Evolutionary conservation across 2,888 invertebrate species (phyloP).

Genomic region (Ornithoptera alexandrae): DNA sequence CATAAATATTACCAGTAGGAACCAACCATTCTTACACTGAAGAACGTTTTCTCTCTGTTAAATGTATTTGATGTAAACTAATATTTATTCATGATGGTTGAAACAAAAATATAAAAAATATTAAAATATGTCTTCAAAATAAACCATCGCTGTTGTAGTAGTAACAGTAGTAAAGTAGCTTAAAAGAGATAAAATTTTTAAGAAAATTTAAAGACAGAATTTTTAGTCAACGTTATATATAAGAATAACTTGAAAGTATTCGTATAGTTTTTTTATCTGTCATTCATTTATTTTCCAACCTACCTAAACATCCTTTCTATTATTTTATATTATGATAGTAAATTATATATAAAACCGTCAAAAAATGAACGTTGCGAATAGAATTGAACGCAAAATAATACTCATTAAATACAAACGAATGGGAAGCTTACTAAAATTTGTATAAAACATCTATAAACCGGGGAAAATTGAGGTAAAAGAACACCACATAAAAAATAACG

Average conservation of each 20-base stretch:
- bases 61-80: not conserved
- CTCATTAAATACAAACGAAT: constrained; percentile 37
- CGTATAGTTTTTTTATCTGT: no score
- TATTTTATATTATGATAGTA: not conserved
- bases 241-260: no score
- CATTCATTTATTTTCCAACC: no score
- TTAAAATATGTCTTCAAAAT: no score
- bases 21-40: not conserved
- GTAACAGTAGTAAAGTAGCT: no score
- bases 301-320: not conserved
- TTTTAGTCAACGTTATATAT: no score
- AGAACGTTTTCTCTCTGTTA: not conserved
- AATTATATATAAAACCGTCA: not conserved
- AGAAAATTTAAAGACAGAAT: no score
- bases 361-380: constrained; percentile 19
- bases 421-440: constrained; percentile 54
- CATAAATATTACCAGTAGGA: constrained; percentile 14
- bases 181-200: no score
- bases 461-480: constrained; percentile 66
- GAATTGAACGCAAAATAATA: constrained; percentile 34
- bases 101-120: no score
- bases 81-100: not conserved
- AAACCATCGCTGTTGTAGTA: no score
- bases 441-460: constrained; percentile 68
- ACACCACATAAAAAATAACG: constrained; percentile 72